A percentile compares a stretch with the other conserved stretches of the same genome.
These are phyloP conservation scores for Phorcus lineatus DNA, from an alignment of 2,888 invertebrate genomes.

Conservation along the genomic window DNA sequence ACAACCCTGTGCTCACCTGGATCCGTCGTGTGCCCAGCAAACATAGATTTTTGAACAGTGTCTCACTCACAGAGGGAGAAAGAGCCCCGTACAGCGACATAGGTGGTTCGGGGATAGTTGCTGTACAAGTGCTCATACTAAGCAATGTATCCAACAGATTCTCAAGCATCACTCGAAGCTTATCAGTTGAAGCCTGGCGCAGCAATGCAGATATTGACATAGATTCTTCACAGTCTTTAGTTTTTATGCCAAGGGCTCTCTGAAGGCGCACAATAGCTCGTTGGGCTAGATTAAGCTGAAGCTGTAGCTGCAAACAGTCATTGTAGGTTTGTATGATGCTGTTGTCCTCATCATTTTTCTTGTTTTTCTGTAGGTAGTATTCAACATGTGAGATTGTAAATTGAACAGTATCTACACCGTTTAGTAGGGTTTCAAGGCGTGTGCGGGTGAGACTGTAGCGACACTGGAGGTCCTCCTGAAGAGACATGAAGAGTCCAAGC, in stretches of 20 bases:
- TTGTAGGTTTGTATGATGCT: conserved; percentile 79
- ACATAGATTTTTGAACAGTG: conserved; percentile 84
- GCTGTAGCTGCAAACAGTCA: conserved; percentile 92
- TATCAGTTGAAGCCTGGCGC: conserved; percentile 85
- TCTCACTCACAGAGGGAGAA: conserved; percentile 76
- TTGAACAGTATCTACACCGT: conserved; percentile 61
- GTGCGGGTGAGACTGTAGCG: conserved; percentile 89
- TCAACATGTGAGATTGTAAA: conserved; percentile 78
- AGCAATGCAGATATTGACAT: conserved; percentile 75
- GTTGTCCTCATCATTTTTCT: conserved; percentile 78
- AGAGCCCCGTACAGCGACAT: conserved; percentile 65
- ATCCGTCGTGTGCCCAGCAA: conserved; percentile 87
- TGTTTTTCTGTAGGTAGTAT: conserved; percentile 82
- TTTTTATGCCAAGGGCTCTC: conserved; percentile 76
- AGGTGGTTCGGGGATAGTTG: conserved; percentile 75
- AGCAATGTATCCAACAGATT: conserved; percentile 88
- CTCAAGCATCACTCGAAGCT: conserved; percentile 88
- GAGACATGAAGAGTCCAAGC: conserved; percentile 81
- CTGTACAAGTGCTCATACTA: conserved; percentile 63
- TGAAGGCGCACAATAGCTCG: conserved; percentile 82
- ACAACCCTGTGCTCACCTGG: conserved; percentile 79
- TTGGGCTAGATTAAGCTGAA: conserved; percentile 88
- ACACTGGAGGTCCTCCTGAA: conserved; percentile 88
- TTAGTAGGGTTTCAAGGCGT: conserved; percentile 86
- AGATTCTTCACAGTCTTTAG: conserved; percentile 38